Evolutionary conservation across 2,113 vertebrate genomes (phyloP).

Genomic region (Engraulis encrasicolus): DNA sequence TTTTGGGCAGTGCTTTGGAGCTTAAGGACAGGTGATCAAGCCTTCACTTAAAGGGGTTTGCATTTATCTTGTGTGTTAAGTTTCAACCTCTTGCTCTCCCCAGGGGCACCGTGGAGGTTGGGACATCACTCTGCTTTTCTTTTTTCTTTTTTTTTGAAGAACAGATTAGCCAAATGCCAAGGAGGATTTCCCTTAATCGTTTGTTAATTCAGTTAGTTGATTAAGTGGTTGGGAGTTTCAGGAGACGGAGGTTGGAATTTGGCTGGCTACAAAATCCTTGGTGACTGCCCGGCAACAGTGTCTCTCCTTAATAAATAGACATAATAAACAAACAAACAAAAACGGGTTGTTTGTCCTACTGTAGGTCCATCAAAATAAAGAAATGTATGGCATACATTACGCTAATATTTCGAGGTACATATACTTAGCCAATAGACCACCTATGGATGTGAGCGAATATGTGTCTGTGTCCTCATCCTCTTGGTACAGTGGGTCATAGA

Average conservation of each 20-base stretch:
- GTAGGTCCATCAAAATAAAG: not conserved
- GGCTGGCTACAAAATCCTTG: not conserved
- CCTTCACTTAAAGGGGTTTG: too few species aligned
- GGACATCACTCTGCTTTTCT: not conserved
- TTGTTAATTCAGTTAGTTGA: conserved; percentile 7
- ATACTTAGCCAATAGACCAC: too few species aligned
- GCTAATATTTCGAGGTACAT: too few species aligned
- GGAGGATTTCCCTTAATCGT: not conserved
- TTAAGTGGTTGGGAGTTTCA: not conserved
- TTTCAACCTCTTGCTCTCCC: not conserved
- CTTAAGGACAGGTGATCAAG: too few species aligned
- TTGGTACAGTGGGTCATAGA: too few species aligned
- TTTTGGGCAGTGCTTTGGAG: too few species aligned
- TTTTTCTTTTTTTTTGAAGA: not conserved
- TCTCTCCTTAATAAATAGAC: not conserved
- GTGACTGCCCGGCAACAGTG: not conserved
- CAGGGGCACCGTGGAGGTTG: not conserved
- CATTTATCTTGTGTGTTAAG: too few species aligned
- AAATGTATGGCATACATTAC: too few species aligned
- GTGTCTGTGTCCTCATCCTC: too few species aligned
- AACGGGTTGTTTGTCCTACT: not conserved
- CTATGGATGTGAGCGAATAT: too few species aligned
- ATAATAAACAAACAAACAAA: not conserved
- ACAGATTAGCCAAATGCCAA: not conserved
- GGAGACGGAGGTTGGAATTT: not conserved